These are phyloP conservation scores for Protophormia terraenovae DNA, from an alignment of 2,888 invertebrate species.

Conservation along the genomic window DNA sequence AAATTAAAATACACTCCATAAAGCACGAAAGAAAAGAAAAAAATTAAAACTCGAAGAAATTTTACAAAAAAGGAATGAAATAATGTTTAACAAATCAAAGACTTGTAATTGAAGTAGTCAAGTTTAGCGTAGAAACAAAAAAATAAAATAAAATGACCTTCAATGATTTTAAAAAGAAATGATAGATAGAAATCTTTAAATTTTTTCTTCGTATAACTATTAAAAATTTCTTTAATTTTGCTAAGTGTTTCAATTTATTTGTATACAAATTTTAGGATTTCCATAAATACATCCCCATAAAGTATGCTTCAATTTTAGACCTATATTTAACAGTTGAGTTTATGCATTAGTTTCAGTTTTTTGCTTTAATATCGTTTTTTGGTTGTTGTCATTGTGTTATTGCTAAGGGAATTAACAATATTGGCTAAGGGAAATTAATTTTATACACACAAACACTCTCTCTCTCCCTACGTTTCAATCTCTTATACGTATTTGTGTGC, in stretches of 20 bases:
- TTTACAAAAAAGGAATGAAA: background rate
- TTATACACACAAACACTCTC: background rate
- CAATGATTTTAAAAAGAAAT: background rate
- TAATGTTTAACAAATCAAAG: background rate
- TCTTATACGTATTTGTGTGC: background rate
- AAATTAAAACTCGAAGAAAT: background rate
- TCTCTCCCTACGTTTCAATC: background rate
- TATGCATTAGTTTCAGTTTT: background rate
- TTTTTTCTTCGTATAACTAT: too few species aligned
- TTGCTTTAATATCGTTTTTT: background rate
- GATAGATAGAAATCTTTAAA: background rate
- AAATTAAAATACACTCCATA: conserved; percentile 47
- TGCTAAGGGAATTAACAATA: conserved; percentile 44
- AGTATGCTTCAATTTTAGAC: conserved; percentile 27
- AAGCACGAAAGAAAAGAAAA: background rate
- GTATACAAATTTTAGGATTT: too few species aligned
- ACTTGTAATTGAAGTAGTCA: conserved; percentile 8
- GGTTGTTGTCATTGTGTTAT: conserved; percentile 9
- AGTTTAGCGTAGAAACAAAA: background rate
- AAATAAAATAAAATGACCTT: conserved; percentile 22
- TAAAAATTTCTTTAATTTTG: too few species aligned
- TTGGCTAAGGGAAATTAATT: conserved; percentile 54
- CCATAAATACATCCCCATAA: background rate
- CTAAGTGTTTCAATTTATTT: too few species aligned
- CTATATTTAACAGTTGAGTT: background rate